Percentiles rank a stretch among this genome's conserved stretches.
Evolutionary conservation across 2,797 vertebrate genomes (phyloP).

Genomic region (Pantherophis alleghaniensis): DNA sequence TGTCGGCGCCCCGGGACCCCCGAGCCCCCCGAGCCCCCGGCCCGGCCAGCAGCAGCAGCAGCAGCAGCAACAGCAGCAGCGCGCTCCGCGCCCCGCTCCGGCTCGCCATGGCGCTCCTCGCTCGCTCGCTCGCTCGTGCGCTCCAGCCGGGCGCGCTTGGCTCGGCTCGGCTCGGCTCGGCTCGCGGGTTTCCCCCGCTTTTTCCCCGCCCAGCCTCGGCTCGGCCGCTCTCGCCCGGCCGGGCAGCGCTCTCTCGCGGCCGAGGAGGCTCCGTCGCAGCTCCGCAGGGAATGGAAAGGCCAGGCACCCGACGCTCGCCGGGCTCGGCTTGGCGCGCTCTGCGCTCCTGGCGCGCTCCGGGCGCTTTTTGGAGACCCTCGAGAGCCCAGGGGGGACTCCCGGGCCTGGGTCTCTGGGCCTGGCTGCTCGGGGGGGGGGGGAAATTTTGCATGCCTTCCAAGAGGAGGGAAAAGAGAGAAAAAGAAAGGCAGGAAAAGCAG

Average conservation of each 20-base stretch:
- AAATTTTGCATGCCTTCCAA: too few species aligned
- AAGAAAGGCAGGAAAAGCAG: not conserved
- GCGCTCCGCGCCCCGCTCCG: not conserved
- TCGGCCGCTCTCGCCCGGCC: not conserved
- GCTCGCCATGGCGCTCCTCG: not conserved
- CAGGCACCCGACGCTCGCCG: too few species aligned
- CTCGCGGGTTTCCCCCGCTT: not conserved
- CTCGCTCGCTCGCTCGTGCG: not conserved
- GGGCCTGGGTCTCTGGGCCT: not conserved
- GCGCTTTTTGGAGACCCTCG: not conserved
- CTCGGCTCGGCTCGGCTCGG: not conserved
- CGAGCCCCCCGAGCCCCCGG: conserved; percentile 77
- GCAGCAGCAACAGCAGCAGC: conserved; percentile 33
- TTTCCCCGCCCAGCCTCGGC: not conserved
- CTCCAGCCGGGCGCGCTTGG: not conserved
- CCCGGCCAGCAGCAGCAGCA: conserved; percentile 34
- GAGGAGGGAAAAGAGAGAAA: not conserved
- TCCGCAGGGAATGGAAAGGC: not conserved
- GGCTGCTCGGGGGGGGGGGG: not conserved
- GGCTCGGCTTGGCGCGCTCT: not conserved
- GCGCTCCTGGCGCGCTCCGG: not conserved
- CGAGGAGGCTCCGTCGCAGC: not conserved
- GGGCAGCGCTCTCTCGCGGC: not conserved
- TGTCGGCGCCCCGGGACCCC: conserved; percentile 70
- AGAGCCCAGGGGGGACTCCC: too few species aligned